These are phyloP conservation scores for Lithophane semibrunnea DNA, from an alignment of 2,888 invertebrate genomes.

Conservation along the genomic window DNA sequence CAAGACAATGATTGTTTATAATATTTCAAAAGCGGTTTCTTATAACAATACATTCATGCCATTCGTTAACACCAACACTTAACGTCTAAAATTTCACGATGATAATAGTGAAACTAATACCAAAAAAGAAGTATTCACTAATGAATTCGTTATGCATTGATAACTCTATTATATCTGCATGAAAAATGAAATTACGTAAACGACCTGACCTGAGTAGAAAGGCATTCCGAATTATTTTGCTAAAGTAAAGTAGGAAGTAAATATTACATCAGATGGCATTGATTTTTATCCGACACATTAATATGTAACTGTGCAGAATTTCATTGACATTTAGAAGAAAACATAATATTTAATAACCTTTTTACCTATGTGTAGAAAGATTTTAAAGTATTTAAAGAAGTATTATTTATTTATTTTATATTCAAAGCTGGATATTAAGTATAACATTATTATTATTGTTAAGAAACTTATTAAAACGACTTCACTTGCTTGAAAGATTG, in stretches of 20 bases:
- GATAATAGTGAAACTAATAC: constrained; percentile 4
- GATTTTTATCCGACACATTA: constrained; percentile 52
- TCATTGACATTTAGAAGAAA: constrained; percentile 37
- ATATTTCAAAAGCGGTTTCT: not conserved
- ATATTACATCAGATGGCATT: constrained; percentile 63
- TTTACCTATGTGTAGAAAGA: not conserved
- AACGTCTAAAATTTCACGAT: not conserved
- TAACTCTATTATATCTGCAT: constrained; percentile 23
- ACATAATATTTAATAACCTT: not conserved
- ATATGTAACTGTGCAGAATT: constrained; percentile 39
- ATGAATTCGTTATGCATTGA: constrained; percentile 32
- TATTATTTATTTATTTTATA: not conserved
- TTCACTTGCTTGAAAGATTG: too few relatives aligned
- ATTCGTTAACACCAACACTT: not conserved
- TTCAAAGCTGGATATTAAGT: too few relatives aligned
- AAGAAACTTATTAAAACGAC: not conserved
- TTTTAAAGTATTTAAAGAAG: not conserved
- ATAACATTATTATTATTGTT: too few relatives aligned
- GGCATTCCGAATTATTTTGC: constrained; percentile 47
- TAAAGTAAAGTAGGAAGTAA: constrained; percentile 58
- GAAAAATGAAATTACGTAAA: constrained; percentile 50
- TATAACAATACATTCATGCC: not conserved
- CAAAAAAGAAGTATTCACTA: constrained; percentile 5
- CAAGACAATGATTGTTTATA: not conserved
- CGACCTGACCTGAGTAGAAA: constrained; percentile 43